phyloP scores from a whole-genome alignment of 2,888 invertebrate genomes.

The Odontomyia ornata region DNA sequence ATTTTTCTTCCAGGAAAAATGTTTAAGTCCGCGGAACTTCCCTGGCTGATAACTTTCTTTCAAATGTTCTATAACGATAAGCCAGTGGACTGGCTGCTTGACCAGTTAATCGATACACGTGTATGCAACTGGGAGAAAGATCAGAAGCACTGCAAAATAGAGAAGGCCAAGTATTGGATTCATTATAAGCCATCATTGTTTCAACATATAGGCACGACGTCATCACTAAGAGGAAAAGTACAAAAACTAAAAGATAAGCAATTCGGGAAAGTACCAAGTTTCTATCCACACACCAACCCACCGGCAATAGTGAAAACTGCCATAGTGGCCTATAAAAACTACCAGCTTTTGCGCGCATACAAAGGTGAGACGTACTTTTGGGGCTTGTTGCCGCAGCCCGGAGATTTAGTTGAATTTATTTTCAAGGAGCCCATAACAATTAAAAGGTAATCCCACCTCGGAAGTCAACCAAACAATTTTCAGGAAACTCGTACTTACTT shows the following conservation, averaged over 20 bases:
- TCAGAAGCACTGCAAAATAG: conserved; percentile 84
- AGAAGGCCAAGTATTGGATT: conserved; percentile 80
- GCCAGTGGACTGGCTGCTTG: conserved; percentile 96
- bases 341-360: conserved; percentile 83
- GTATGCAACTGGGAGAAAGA: conserved; percentile 86
- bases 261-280: conserved; percentile 83
- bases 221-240: conserved; percentile 94
- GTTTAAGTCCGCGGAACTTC: conserved; percentile 87
- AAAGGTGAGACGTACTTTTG: conserved; percentile 89
- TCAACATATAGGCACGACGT: conserved; percentile 94
- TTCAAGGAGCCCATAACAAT: conserved; percentile 77
- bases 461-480: neutral
- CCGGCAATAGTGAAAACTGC: conserved; percentile 74
- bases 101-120: conserved; percentile 87
- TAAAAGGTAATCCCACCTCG: conserved; percentile 74
- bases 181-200: conserved; percentile 91
- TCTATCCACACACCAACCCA: conserved; percentile 82
- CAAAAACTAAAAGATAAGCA: conserved; percentile 94
- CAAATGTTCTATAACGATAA: conserved; percentile 95
- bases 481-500: neutral
- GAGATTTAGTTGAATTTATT: conserved; percentile 81
- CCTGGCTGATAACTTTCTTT: conserved; percentile 88
- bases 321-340: conserved; percentile 82
- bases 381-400: conserved; percentile 85
- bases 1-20: conserved; percentile 72